Conservation (phyloP, 2,888 invertebrate genomes). For the Priapulus caudatus region DNA sequence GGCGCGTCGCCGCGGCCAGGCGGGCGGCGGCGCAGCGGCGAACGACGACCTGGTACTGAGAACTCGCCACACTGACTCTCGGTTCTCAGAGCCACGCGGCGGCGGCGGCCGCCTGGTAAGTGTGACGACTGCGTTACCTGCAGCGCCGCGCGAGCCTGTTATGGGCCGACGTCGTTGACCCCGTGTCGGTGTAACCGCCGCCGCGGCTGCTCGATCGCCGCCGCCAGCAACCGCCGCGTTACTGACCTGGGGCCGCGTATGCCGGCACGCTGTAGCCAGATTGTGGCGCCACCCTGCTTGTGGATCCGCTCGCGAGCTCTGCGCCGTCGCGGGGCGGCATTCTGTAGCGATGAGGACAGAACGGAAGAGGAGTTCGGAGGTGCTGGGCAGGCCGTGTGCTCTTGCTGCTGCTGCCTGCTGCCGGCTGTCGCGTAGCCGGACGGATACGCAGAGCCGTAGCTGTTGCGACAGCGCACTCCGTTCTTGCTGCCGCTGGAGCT, state of each 20-base stretch:
- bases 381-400: too few relatives aligned
- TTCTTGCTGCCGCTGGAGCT: too few relatives aligned
- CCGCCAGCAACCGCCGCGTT: too few relatives aligned
- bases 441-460: not conserved
- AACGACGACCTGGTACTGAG: not conserved
- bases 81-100: not conserved
- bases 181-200: not conserved
- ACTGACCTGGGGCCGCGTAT: not conserved
- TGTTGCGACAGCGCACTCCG: not conserved
- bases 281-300: too few relatives aligned
- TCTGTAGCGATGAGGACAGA: too few relatives aligned
- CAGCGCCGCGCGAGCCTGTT: not conserved
- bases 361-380: too few relatives aligned
- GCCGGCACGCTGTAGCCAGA: not conserved
- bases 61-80: not conserved
- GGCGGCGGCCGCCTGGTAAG: not conserved
- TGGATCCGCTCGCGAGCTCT: too few relatives aligned
- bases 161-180: not conserved
- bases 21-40: not conserved
- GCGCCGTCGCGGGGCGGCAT: too few relatives aligned
- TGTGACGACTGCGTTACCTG: not conserved
- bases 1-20: too few relatives aligned
- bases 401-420: too few relatives aligned
- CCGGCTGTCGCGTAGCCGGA: too few relatives aligned
- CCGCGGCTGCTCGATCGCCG: not conserved